Evolutionary conservation across 2,797 vertebrate species (phyloP).

Genomic region (Tangara arthus): DNA sequence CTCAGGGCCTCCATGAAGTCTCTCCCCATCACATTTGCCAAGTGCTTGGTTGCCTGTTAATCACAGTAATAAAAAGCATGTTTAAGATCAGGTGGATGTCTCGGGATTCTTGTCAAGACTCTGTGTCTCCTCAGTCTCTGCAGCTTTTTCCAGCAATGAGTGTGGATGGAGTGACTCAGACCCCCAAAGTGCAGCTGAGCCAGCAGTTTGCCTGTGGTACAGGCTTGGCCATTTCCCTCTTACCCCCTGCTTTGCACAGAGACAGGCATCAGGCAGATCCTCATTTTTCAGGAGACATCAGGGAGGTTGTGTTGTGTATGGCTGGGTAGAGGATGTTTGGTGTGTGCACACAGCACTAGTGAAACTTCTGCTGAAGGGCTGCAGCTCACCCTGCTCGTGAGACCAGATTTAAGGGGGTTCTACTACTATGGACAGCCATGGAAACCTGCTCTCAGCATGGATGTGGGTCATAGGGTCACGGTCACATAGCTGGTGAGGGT

Average conservation of each 20-base stretch:
- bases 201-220: not conserved
- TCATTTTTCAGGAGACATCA: not conserved
- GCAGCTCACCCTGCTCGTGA: not conserved
- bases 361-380: not conserved
- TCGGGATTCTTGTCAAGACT: not conserved
- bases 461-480: rapidly evolving
- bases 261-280: rapidly evolving
- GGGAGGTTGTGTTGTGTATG: not conserved
- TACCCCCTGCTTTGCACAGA: not conserved
- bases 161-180: not conserved
- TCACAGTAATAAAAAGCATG: not conserved
- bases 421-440: not conserved
- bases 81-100: not conserved
- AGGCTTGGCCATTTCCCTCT: not conserved
- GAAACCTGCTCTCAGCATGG: not conserved
- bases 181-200: not conserved
- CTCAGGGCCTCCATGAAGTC: not conserved
- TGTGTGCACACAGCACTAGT: not conserved
- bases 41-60: not conserved
- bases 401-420: not conserved
- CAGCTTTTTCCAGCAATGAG: not conserved
- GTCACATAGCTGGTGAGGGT: not conserved
- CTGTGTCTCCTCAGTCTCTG: not conserved
- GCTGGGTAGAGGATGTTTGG: not conserved
- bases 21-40: not conserved